phyloP scores from a whole-genome alignment of 2,113 vertebrate genomes.

The Serilophus lunatus region DNA sequence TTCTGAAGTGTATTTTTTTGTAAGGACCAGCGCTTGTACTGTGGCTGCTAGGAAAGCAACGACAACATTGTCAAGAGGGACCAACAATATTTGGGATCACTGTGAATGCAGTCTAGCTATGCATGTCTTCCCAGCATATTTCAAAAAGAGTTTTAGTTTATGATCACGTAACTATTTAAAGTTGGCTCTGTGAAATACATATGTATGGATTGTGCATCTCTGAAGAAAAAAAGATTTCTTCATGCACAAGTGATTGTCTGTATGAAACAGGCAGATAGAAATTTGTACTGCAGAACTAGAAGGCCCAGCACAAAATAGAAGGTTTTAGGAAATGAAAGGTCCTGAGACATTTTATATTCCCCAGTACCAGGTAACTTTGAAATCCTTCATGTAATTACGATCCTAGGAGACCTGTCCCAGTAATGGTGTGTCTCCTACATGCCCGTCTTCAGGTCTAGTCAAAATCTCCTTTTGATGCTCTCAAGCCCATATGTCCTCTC shows the following conservation, averaged over 20 bases:
- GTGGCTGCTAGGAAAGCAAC: not conserved
- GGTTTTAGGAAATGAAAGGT: not conserved
- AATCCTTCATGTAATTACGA: not conserved
- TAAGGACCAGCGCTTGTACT: not conserved
- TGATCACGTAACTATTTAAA: not conserved
- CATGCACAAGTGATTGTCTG: not conserved
- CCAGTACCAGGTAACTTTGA: not conserved
- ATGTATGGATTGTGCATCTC: not conserved
- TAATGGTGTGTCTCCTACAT: not conserved
- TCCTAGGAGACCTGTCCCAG: not conserved
- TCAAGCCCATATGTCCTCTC: not conserved
- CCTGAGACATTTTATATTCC: not conserved
- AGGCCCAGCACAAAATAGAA: not conserved
- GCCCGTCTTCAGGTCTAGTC: not conserved
- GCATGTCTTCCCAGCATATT: not conserved
- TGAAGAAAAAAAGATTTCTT: not conserved
- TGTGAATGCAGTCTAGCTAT: not conserved
- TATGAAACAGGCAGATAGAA: not conserved
- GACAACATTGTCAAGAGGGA: not conserved
- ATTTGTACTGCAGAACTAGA: not conserved
- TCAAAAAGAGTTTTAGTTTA: not conserved
- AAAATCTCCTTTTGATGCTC: not conserved
- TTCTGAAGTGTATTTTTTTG: not conserved
- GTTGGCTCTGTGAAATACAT: not conserved
- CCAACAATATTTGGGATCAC: not conserved